Conservation (phyloP, 2,113 vertebrate genomes). For the Polypterus senegalus region DNA sequence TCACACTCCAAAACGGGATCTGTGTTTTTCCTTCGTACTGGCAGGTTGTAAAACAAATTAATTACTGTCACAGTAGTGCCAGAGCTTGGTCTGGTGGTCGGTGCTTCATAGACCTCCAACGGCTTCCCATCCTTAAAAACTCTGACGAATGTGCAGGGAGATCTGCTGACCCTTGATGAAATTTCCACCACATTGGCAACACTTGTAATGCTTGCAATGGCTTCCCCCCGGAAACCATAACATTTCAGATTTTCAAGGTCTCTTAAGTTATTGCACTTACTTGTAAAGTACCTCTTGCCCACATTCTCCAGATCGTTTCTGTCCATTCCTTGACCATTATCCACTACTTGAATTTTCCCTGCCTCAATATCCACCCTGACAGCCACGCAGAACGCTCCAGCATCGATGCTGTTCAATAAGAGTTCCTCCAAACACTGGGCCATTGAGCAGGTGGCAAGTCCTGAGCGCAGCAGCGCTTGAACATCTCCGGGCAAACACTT, state of each 20-base stretch:
- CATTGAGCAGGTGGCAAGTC: constrained; percentile 62
- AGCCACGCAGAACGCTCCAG: constrained; percentile 78
- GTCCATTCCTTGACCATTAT: constrained; percentile 75
- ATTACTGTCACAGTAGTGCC: constrained; percentile 76
- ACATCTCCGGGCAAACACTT: constrained; percentile 62
- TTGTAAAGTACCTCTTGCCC: constrained; percentile 73
- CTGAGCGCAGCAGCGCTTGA: constrained; percentile 69
- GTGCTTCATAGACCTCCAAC: constrained; percentile 56
- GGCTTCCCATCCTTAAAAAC: constrained; percentile 67
- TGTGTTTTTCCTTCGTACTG: constrained; percentile 74
- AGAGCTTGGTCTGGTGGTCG: constrained; percentile 54
- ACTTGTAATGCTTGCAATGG: constrained; percentile 71
- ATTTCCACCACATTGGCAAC: constrained; percentile 74
- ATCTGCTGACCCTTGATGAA: constrained; percentile 58
- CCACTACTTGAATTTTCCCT: constrained; percentile 83
- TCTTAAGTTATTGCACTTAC: constrained; percentile 66
- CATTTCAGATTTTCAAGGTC: constrained; percentile 70
- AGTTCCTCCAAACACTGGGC: constrained; percentile 89
- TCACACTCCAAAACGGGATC: constrained; percentile 72
- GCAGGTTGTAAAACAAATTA: constrained; percentile 79
- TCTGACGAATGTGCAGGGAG: constrained; percentile 66
- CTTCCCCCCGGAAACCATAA: constrained; percentile 86
- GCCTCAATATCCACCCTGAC: constrained; percentile 73
- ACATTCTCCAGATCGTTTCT: constrained; percentile 57
- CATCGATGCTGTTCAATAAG: constrained; percentile 78